phyloP scores from a whole-genome alignment of 2,888 invertebrate species.

The Branchipolynoe longqiensis region DNA sequence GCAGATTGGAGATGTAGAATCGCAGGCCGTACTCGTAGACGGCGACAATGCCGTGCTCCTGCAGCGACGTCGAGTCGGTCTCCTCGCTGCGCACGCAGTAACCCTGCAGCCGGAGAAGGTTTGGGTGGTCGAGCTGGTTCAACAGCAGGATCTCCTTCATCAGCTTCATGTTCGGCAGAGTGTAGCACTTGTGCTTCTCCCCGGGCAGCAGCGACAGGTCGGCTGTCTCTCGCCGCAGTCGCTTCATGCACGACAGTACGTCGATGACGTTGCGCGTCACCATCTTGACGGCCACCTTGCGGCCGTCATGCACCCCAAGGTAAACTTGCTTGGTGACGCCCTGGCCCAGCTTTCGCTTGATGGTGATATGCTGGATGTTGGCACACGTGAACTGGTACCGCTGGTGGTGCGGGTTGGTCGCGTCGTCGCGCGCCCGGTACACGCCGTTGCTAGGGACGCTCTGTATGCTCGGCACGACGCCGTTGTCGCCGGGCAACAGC shows the following conservation, averaged over 20 bases:
- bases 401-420: slow-evolving; percentile 48
- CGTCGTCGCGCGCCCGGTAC: slow-evolving; percentile 30
- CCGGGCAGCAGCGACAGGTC: background rate
- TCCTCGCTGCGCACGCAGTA: slow-evolving; percentile 79
- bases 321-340: slow-evolving; percentile 80
- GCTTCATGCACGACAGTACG: slow-evolving; percentile 74
- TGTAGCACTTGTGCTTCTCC: slow-evolving; percentile 71
- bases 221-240: slow-evolving; percentile 18
- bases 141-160: slow-evolving; percentile 80
- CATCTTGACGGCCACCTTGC: slow-evolving; percentile 78
- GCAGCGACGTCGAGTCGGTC: slow-evolving; percentile 76
- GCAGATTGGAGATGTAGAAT: slow-evolving; percentile 72
- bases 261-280: slow-evolving; percentile 78
- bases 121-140: slow-evolving; percentile 76
- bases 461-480: background rate
- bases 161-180: slow-evolving; percentile 76
- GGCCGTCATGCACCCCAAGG: slow-evolving; percentile 71
- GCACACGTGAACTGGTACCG: slow-evolving; percentile 72
- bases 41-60: slow-evolving; percentile 77
- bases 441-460: background rate
- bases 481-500: background rate
- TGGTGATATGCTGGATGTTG: slow-evolving; percentile 73
- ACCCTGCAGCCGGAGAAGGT: slow-evolving; percentile 75
- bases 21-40: slow-evolving; percentile 76
- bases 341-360: slow-evolving; percentile 76